phyloP scores from a whole-genome alignment of 30 jellyfish, hydroid and myxozoan genomes.

The Rhopilema esculentum region DNA sequence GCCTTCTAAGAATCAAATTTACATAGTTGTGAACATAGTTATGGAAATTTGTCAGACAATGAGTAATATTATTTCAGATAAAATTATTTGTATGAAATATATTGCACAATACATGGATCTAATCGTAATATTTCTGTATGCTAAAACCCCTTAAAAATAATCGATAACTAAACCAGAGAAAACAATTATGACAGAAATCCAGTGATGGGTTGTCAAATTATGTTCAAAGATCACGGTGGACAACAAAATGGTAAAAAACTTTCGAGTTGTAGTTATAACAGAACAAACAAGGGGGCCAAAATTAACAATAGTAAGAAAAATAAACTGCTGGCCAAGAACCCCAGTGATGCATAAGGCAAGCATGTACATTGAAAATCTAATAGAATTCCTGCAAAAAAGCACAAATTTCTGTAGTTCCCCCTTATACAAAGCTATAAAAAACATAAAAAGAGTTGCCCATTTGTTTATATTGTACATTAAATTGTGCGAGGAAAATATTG shows the following conservation, averaged over 20 bases:
- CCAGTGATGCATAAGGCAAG: slow-evolving; percentile 65
- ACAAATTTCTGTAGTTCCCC: slow-evolving; percentile 60
- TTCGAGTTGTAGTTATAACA: slow-evolving; percentile 86
- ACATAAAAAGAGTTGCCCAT: slow-evolving; percentile 58
- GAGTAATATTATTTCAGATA: no score
- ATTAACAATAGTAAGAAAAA: slow-evolving; percentile 58
- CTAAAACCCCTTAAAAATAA: slow-evolving; percentile 6
- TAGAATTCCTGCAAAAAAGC: slow-evolving; percentile 8
- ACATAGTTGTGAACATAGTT: no score
- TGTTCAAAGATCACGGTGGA: slow-evolving; percentile 73
- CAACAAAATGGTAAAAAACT: slow-evolving; percentile 71
- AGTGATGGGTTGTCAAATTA: slow-evolving; percentile 31
- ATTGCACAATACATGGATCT: no score
- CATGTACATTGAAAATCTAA: slow-evolving; percentile 6
- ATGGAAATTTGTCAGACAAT: no score
- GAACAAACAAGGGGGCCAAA: slow-evolving; percentile 90
- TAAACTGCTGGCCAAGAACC: slow-evolving; percentile 85
- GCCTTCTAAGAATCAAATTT: no score
- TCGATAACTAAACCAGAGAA: slow-evolving; percentile 74
- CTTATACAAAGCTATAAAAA: slow-evolving; percentile 11
- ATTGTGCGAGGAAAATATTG: slow-evolving; percentile 25
- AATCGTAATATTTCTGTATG: no score
- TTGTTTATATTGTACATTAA: slow-evolving; percentile 74
- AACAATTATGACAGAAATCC: slow-evolving; percentile 61
- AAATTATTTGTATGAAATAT: no score